Conservation (phyloP, 2,888 invertebrate genomes). For the Thecophora atra region DNA sequence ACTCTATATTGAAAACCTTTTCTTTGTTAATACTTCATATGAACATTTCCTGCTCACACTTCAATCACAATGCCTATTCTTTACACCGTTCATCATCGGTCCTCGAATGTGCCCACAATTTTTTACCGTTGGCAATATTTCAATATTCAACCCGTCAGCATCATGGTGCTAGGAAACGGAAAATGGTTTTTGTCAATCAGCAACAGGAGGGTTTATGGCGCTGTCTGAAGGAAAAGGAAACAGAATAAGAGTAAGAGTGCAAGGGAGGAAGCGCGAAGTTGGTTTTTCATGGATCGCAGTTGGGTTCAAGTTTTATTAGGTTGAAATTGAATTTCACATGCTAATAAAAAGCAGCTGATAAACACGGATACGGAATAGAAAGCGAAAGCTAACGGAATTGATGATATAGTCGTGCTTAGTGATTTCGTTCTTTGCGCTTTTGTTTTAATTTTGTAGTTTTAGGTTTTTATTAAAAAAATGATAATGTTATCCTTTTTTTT, state of each 20-base stretch:
- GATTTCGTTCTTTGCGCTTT: conserved; percentile 12
- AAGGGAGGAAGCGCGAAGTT: background rate
- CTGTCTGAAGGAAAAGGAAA: background rate
- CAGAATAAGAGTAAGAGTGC: too few relatives aligned
- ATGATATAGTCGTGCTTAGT: conserved; percentile 3
- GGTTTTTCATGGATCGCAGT: background rate
- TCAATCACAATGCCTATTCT: background rate
- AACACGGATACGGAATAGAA: background rate
- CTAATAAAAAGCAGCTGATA: background rate
- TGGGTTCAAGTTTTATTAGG: conserved; percentile 28
- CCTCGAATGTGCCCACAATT: background rate
- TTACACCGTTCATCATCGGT: background rate
- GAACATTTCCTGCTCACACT: background rate
- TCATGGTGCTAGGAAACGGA: conserved; percentile 21
- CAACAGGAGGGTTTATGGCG: background rate
- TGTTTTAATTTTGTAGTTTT: background rate
- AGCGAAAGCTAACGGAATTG: conserved; percentile 8
- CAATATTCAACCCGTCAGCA: conserved; percentile 29
- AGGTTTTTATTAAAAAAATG: too few relatives aligned
- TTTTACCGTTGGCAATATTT: conserved; percentile 26
- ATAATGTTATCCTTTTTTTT: conserved; percentile 30
- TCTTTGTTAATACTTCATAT: background rate
- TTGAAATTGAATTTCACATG: conserved; percentile 30
- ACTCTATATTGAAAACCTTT: background rate
- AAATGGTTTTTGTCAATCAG: background rate